These are phyloP conservation scores for Rostratula benghalensis DNA, from an alignment of 2,113 vertebrate species.

Conservation along the genomic window DNA sequence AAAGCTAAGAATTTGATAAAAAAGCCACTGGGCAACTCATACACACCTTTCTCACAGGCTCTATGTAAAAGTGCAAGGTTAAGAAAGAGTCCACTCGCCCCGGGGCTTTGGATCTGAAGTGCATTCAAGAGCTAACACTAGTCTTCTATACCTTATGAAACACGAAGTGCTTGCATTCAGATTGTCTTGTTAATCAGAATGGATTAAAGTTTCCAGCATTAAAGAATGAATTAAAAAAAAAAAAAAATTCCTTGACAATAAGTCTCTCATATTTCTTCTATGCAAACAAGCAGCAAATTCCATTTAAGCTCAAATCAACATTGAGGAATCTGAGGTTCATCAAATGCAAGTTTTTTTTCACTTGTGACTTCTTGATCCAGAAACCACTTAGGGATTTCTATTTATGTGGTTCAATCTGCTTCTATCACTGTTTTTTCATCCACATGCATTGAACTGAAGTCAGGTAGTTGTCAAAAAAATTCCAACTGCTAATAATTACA, in stretches of 20 bases:
- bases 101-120: not conserved
- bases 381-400: not conserved
- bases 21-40: not conserved
- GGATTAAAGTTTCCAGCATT: not conserved
- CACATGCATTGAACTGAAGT: not conserved
- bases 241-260: not conserved
- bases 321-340: not conserved
- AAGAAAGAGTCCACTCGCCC: not conserved
- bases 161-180: not conserved
- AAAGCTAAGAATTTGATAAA: not conserved
- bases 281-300: not conserved
- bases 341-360: not conserved
- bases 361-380: not conserved
- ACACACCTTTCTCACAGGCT: not conserved
- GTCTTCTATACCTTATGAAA: not conserved
- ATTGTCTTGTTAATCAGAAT: not conserved
- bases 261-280: not conserved
- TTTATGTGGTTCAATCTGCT: not conserved
- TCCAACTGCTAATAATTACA: not conserved
- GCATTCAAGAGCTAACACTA: not conserved
- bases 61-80: not conserved
- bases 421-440: not conserved
- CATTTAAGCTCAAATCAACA: not conserved
- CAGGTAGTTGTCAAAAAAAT: not conserved
- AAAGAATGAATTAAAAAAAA: not conserved